Conservation (phyloP, 2,113 vertebrate genomes). For the Salvator merianae region DNA sequence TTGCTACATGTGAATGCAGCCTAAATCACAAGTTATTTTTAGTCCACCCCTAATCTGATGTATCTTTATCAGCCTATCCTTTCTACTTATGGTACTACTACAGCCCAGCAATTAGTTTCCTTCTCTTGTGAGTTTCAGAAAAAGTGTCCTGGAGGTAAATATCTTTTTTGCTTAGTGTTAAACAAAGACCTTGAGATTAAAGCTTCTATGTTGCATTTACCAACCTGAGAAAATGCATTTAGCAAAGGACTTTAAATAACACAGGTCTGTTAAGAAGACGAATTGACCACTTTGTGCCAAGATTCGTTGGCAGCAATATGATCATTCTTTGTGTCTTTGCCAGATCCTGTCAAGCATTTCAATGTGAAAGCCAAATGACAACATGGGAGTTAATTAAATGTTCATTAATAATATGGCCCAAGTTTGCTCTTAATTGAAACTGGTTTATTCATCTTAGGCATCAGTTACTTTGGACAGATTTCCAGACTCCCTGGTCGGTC, state of each 20-base stretch:
- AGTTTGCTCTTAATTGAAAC: not conserved
- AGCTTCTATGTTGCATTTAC: not conserved
- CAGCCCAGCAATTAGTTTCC: not conserved
- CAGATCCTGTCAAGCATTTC: not conserved
- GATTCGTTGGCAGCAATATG: not conserved
- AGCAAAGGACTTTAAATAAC: not conserved
- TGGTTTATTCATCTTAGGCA: not conserved
- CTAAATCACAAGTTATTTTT: not conserved
- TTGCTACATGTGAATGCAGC: too few relatives aligned
- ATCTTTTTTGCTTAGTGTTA: not conserved
- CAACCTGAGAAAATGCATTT: not conserved
- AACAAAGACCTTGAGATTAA: not conserved
- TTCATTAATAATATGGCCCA: not conserved
- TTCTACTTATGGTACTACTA: not conserved
- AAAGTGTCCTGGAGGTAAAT: too few relatives aligned
- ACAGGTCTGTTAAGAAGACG: not conserved
- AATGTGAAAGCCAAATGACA: slow-evolving; percentile 1
- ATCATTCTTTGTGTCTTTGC: not conserved
- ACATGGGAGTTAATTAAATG: slow-evolving; percentile 8
- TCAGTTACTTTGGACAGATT: not conserved
- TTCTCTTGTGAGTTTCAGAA: not conserved
- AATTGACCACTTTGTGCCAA: slow-evolving; percentile 22
- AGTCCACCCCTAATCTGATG: not conserved
- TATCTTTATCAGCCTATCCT: not conserved
- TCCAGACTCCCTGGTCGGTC: not conserved